Evolutionary conservation across 2,797 vertebrate species (phyloP), one percentile per base, ranked within the genome.

Genomic region (Cynopterus sphinx): DNA sequence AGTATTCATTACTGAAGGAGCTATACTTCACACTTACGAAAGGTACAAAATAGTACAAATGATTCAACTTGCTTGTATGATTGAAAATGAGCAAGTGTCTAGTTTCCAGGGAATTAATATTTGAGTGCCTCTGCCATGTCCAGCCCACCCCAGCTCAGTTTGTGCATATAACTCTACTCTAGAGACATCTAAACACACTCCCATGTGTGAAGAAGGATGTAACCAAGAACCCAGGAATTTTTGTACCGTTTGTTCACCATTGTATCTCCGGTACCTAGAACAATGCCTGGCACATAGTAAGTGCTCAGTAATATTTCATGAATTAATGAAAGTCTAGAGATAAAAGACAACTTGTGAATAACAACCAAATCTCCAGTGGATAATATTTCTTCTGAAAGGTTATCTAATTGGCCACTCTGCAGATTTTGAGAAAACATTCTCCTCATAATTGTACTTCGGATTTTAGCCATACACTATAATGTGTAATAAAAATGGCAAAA

Each of bases 401-500:
- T 90, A 73, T 43, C 31, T 91, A 79, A 87, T n/a, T 36, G 86
- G 78, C 63, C 73, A 39, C 53, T 67, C 26, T 41, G 22, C 41
- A 55, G 49, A 77, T 70, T 95, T 49, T 87, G 75, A 90, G 73
- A 33, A 87, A 94, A 67, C 31, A 59, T 24, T 46, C 74, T 51
- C 31, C 33, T 87, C 36, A 10, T 11, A 41, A 86, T 16, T 33
- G 19, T 21, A 31, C 33, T 83, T 88, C 46, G 65, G 70, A 26
- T 36, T 57, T 83, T 36, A 79, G 28, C 59, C 85, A 90, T 9
- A 49, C 9, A 36, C 9, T 59, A 33, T 11, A 26, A 68, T 3
- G 4, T 31, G 75, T 61, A 67, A 93, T 53, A 94, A 94, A 91
- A 94, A 91, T 17, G 55, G 81, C 65, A 87, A 92, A 93, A 96